Evolutionary conservation across 2,797 vertebrate genomes (phyloP).

Genomic region (Chrosomus eos): DNA sequence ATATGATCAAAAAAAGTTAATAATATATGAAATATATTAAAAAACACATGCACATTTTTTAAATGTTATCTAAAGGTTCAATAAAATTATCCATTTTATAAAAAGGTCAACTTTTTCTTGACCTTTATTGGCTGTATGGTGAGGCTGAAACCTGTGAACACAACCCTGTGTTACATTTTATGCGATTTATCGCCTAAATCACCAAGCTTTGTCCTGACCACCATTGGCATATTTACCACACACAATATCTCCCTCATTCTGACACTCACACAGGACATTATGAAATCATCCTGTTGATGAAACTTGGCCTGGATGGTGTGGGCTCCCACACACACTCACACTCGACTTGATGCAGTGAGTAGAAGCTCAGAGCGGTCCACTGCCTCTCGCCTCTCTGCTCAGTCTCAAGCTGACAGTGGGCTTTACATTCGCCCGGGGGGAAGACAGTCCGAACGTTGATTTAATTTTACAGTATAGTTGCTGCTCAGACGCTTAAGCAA

Average conservation of each 20-base stretch:
- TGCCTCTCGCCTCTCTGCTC: conserved; percentile 59
- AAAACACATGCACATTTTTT: not conserved
- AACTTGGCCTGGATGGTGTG: conserved; percentile 70
- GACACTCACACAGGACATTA: conserved; percentile 78
- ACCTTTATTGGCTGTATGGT: not conserved
- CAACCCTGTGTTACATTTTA: conserved; percentile 59
- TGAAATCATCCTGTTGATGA: conserved; percentile 77
- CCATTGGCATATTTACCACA: conserved; percentile 56
- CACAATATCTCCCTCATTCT: conserved; percentile 64
- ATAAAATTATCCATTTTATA: not conserved
- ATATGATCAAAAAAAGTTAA: not conserved
- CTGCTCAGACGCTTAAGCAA: conserved; percentile 8
- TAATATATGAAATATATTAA: not conserved
- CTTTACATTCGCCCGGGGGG: conserved; percentile 64
- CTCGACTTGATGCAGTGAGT: conserved; percentile 60
- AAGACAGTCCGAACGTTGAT: conserved; percentile 64
- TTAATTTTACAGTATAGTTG: conserved; percentile 63
- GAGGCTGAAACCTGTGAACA: not conserved
- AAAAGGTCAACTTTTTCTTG: not conserved
- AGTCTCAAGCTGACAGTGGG: conserved; percentile 66
- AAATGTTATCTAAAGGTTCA: not conserved
- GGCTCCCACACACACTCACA: conserved; percentile 66
- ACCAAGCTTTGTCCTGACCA: conserved; percentile 48
- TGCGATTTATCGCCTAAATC: conserved; percentile 72
- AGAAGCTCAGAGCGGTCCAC: conserved; percentile 60